Evolutionary conservation across 2,113 vertebrate genomes (phyloP).

Genomic region (Heterocephalus glaber): DNA sequence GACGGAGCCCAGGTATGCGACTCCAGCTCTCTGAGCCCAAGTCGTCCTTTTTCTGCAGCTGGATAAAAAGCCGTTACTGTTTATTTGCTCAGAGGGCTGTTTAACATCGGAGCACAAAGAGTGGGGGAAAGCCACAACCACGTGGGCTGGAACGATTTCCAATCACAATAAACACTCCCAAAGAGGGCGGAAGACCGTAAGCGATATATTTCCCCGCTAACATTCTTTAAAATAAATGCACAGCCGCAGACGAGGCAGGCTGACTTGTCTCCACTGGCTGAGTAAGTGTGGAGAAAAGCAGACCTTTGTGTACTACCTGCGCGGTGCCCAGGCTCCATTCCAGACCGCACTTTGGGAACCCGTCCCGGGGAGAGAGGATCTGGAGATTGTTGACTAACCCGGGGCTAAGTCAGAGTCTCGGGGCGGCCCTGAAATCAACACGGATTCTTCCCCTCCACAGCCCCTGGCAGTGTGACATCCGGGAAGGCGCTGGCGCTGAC

Average conservation of each 20-base stretch:
- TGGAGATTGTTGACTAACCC: conserved; percentile 23
- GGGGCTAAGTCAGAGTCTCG: background rate
- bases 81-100: conserved; percentile 66
- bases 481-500: background rate
- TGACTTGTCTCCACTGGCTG: background rate
- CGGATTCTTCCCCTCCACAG: background rate
- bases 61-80: conserved; percentile 15
- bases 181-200: conserved; percentile 67
- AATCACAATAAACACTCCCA: conserved; percentile 74
- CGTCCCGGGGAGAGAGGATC: background rate
- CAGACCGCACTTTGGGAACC: conserved; percentile 52
- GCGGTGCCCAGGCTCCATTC: conserved; percentile 13
- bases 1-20: rapidly evolving
- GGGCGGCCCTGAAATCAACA: conserved; percentile 7
- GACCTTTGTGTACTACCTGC: background rate
- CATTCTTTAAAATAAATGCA: conserved; percentile 66
- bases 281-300: background rate
- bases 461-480: background rate
- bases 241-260: background rate
- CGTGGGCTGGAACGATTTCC: background rate
- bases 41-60: background rate
- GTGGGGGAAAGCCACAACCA: background rate
- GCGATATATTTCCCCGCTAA: conserved; percentile 56
- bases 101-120: conserved; percentile 32
- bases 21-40: background rate